These are phyloP conservation scores for Hyposoter dolosus DNA, from an alignment of 2,888 invertebrate genomes.

Conservation along the genomic window DNA sequence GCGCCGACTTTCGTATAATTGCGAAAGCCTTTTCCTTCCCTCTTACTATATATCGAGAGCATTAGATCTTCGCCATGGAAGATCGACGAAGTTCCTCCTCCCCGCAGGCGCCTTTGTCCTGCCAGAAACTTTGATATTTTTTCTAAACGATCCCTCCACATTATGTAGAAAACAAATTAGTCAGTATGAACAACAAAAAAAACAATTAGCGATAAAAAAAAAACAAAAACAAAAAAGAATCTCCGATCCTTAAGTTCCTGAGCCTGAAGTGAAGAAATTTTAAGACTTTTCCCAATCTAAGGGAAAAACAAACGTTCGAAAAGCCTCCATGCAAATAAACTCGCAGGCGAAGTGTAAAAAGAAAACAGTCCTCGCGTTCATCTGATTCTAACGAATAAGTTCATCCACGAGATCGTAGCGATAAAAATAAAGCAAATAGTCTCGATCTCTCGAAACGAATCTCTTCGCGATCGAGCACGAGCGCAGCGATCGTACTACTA, in stretches of 20 bases:
- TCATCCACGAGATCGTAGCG: background rate
- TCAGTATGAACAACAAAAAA: slow-evolving; percentile 34
- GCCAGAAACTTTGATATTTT: slow-evolving; percentile 17
- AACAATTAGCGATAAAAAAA: slow-evolving; percentile 7
- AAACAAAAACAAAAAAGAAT: background rate
- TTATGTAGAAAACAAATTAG: slow-evolving; percentile 46
- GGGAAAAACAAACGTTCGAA: too few relatives aligned
- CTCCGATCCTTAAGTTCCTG: background rate
- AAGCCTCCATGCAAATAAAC: too few relatives aligned
- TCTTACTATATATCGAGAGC: background rate
- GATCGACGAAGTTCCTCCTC: slow-evolving; percentile 54
- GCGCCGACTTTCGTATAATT: slow-evolving; percentile 48
- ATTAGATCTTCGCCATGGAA: slow-evolving; percentile 36
- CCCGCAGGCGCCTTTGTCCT: slow-evolving; percentile 22
- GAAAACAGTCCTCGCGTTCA: background rate
- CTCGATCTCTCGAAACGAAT: slow-evolving; percentile 37
- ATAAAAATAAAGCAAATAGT: background rate
- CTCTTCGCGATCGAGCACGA: background rate
- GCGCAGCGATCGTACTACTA: slow-evolving; percentile 31
- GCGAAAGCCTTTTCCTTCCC: slow-evolving; percentile 20
- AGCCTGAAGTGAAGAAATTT: background rate
- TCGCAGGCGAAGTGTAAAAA: background rate
- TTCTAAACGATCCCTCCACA: slow-evolving; percentile 16
- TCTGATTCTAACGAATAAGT: background rate
- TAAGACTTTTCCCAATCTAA: background rate